These are phyloP conservation scores for Gobionotothen gibberifrons DNA, from an alignment of 2,797 vertebrate genomes.

Conservation along the genomic window DNA sequence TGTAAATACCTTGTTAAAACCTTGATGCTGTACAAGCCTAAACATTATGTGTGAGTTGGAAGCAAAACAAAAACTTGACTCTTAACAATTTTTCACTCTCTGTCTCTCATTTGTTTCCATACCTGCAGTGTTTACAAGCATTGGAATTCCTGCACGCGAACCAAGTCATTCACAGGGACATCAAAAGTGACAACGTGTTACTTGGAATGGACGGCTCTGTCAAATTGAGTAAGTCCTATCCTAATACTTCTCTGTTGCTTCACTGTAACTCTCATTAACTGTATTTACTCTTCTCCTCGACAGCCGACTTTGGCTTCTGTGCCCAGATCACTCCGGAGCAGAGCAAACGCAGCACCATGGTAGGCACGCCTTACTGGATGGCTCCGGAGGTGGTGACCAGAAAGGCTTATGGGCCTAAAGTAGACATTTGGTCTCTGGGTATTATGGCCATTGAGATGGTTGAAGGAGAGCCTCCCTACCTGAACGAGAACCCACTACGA, in stretches of 20 bases:
- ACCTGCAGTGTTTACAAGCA: constrained; percentile 94
- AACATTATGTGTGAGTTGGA: not conserved
- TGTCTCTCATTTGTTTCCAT: constrained; percentile 23
- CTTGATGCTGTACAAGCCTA: too few relatives aligned
- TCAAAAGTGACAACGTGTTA: constrained; percentile 98
- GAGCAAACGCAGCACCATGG: constrained; percentile 99
- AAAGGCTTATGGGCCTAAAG: constrained; percentile 97
- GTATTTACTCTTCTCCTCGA: constrained; percentile 8
- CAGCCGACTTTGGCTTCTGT: constrained; percentile 99
- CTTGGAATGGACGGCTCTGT: constrained; percentile 99
- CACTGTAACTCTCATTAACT: not conserved
- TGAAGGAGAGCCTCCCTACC: constrained; percentile 97
- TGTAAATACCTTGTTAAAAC: too few relatives aligned
- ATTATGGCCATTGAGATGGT: constrained; percentile 99
- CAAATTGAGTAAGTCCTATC: constrained; percentile 92
- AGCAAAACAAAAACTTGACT: not conserved
- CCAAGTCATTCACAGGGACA: constrained; percentile 99
- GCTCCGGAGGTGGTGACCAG: constrained; percentile 97
- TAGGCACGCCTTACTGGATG: constrained; percentile 99
- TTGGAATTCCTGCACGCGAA: constrained; percentile 97
- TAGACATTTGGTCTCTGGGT: constrained; percentile 98
- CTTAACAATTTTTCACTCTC: not conserved
- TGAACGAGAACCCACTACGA: constrained; percentile 97
- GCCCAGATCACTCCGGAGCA: constrained; percentile 99
- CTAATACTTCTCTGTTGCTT: not conserved